Base-by-base conservation (phyloP, 2,113 vertebrate species). In the Cichladusa arquata region DNA sequence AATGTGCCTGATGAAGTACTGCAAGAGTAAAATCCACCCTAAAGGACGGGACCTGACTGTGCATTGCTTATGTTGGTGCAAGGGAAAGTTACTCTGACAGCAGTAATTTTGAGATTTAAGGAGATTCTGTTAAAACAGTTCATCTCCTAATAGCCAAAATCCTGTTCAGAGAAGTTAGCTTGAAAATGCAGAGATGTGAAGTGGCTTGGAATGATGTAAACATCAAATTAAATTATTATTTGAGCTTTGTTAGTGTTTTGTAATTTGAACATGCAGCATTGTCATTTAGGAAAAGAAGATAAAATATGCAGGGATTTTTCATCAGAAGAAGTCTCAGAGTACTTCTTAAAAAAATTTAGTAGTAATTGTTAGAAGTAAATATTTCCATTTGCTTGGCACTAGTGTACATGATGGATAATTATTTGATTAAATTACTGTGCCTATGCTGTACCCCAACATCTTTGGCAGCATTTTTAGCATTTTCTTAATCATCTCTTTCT, bases 381-480 rank as follows among this genome's bases (percentile, higher is more conserved):
- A 88, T 15, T 88, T 54, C n/a, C 23, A 6, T 80, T 85, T 95
- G 45, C 79, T 81, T 84, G 45, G 44, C 1, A 3, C 54, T 78
- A 20, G 31, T 71, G 25, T 67, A 56, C 28, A 15, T 28, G 69
- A 61, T 73, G 28, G 67, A 60, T 95, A 93, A 93, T 96, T 94
- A 87, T 86, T 94, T 86, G 36, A 95, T 94, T 84, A 86, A 90
- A 78, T 83, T 57, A 48, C 53, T 76, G 57, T 88, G 76, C 86
- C 26, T 69, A 0, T 74, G 78, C 42, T 34, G 42, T 34, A 56
- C 45, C 77, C 23, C 40, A 53, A 36, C 28, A 28, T 64, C 48
- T 57, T 38, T 88, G 76, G 61, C 85, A 90, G 25, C 38, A 34
- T 81, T 86, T 69, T 81, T 56, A 90, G 71, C 58, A 48, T 91